phyloP scores from a whole-genome alignment of 2,797 vertebrate genomes.

The Pseudopleuronectes americanus region DNA sequence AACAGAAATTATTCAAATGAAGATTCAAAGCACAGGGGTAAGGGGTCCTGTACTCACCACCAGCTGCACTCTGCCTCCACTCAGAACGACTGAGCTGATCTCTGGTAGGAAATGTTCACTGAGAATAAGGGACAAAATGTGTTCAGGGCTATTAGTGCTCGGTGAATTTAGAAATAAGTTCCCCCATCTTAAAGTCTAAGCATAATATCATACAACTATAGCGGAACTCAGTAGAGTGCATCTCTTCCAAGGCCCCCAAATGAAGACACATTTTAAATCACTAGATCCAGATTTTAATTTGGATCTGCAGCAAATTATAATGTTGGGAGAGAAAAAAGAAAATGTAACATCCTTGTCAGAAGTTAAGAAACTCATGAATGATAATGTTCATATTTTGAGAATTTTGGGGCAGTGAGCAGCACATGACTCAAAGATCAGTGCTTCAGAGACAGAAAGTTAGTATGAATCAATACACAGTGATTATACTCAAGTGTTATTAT shows the following conservation, averaged over 20 bases:
- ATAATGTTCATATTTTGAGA: conserved; percentile 21
- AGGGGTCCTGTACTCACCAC: conserved; percentile 84
- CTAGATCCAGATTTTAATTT: too few species aligned
- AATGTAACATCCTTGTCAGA: too few species aligned
- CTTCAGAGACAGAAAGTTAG: background rate
- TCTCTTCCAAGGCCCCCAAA: too few species aligned
- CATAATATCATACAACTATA: background rate
- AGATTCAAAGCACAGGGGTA: conserved; percentile 12
- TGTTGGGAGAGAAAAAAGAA: too few species aligned
- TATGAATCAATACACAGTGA: background rate
- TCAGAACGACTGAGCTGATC: conserved; percentile 85
- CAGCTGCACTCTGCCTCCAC: conserved; percentile 88
- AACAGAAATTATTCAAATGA: conserved; percentile 24
- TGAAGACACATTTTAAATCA: too few species aligned
- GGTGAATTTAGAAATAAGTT: background rate
- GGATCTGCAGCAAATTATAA: too few species aligned
- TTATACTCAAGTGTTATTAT: background rate
- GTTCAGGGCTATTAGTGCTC: background rate
- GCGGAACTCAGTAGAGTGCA: too few species aligned
- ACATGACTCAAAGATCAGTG: background rate
- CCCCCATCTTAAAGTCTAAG: conserved; percentile 15
- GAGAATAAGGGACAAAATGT: conserved; percentile 21
- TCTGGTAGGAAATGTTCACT: conserved; percentile 89
- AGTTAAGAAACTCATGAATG: conserved; percentile 22
- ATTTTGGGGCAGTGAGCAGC: background rate